phyloP scores from a whole-genome alignment of 2,113 vertebrate genomes.

The Pyxicephalus adspersus region DNA sequence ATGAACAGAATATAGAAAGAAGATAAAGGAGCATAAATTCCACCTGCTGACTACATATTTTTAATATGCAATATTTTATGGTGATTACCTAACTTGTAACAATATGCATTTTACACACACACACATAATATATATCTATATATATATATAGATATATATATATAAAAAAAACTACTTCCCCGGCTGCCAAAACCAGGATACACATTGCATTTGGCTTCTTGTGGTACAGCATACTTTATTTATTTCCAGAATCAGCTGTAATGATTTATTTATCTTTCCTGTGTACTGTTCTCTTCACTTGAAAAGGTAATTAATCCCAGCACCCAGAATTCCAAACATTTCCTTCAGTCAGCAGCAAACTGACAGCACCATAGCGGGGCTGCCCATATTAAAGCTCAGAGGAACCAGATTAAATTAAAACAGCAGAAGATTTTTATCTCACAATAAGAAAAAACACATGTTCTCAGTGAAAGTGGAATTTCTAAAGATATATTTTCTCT shows the following conservation, averaged over 20 bases:
- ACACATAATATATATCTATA: no score
- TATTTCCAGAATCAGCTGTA: background rate
- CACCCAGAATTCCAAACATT: constrained; percentile 17
- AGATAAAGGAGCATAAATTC: no score
- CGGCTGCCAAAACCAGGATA: no score
- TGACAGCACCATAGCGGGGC: constrained; percentile 15
- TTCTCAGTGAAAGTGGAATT: background rate
- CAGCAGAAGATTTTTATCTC: constrained; percentile 15
- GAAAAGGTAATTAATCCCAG: constrained; percentile 41
- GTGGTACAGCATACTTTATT: constrained; percentile 35
- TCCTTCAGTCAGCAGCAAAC: constrained; percentile 31
- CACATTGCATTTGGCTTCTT: background rate
- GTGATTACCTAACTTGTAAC: no score
- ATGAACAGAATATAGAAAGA: no score
- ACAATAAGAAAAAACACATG: background rate
- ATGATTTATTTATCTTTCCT: constrained; percentile 45
- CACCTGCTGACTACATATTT: no score
- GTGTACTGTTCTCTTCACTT: constrained; percentile 16
- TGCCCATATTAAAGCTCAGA: constrained; percentile 28
- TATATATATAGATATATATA: no score
- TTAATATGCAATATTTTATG: no score
- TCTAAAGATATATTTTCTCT: no score
- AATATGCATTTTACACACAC: no score
- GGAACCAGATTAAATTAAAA: constrained; percentile 7
- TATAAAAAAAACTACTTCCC: no score